phyloP scores from a whole-genome alignment of 2,888 invertebrate genomes.

The Rotaria sp. region DNA sequence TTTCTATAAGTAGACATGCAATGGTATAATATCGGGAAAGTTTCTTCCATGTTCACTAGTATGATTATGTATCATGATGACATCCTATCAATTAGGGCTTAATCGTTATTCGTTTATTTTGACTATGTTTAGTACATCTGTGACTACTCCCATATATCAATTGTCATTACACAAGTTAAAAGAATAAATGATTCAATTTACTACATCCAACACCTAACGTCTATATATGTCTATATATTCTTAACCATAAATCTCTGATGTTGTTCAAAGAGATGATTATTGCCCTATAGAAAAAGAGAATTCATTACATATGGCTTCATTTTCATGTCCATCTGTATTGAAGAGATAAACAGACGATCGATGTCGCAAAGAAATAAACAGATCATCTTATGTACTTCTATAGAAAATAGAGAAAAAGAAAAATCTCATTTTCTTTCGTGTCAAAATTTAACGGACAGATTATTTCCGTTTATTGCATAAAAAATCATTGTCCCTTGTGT shows the following conservation, averaged over 20 bases:
- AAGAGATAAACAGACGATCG: slow-evolving; percentile 19
- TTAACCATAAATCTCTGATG: slow-evolving; percentile 10
- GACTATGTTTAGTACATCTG: not conserved
- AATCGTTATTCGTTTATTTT: slow-evolving; percentile 11
- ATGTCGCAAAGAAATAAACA: slow-evolving; percentile 12
- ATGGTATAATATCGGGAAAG: not conserved
- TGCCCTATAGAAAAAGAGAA: not conserved
- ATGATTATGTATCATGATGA: slow-evolving; percentile 12
- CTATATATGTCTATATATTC: not conserved
- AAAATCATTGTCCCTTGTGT: not conserved
- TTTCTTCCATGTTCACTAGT: not conserved
- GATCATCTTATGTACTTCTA: not conserved
- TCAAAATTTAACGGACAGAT: not conserved
- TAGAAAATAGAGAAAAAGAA: not conserved
- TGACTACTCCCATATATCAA: slow-evolving; percentile 12
- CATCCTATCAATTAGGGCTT: slow-evolving; percentile 12
- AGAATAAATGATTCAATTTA: not conserved
- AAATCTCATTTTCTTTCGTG: not conserved
- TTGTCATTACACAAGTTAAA: slow-evolving; percentile 5
- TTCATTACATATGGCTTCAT: slow-evolving; percentile 24
- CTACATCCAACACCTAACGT: not conserved
- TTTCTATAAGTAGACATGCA: slow-evolving; percentile 8
- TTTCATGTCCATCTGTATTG: not conserved
- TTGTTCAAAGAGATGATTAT: slow-evolving; percentile 24
- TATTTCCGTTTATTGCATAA: not conserved